Evolutionary conservation across 2,113 vertebrate genomes (phyloP).

Genomic region (Hucho hucho): DNA sequence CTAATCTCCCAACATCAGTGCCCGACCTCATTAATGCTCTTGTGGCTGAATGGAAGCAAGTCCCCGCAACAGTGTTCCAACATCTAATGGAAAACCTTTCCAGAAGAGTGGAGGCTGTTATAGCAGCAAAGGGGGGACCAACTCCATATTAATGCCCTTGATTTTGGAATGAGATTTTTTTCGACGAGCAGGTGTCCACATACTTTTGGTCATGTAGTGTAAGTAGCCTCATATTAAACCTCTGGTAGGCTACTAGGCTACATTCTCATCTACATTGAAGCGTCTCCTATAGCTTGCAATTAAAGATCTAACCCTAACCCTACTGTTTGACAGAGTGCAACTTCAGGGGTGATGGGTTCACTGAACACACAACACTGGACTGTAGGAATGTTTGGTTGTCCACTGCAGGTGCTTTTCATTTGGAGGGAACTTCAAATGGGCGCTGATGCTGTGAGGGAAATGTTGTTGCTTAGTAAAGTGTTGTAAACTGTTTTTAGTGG

Average conservation of each 20-base stretch:
- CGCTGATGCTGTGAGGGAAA: background rate
- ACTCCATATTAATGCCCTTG: no score
- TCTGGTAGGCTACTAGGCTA: background rate
- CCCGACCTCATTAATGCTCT: no score
- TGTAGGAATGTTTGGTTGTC: conserved; percentile 5
- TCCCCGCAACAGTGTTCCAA: no score
- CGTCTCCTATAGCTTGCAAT: conserved; percentile 49
- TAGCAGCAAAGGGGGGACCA: no score
- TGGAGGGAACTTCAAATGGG: background rate
- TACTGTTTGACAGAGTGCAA: conserved; percentile 15
- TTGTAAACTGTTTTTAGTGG: background rate
- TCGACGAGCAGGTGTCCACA: no score
- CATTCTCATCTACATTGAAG: no score
- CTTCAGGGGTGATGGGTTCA: conserved; percentile 23
- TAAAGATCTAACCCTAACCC: conserved; percentile 29
- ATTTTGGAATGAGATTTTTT: no score
- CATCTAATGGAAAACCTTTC: no score
- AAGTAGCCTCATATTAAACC: background rate
- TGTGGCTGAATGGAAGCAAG: no score
- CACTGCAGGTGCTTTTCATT: background rate
- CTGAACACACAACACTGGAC: background rate
- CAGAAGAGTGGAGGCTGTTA: no score
- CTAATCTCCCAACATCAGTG: no score
- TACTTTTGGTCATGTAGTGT: no score
- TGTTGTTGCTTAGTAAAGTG: background rate